Evolutionary conservation across 2,113 vertebrate species (phyloP), one percentile per base, ranked within the genome.

Genomic region (Formicarius rufipectus): DNA sequence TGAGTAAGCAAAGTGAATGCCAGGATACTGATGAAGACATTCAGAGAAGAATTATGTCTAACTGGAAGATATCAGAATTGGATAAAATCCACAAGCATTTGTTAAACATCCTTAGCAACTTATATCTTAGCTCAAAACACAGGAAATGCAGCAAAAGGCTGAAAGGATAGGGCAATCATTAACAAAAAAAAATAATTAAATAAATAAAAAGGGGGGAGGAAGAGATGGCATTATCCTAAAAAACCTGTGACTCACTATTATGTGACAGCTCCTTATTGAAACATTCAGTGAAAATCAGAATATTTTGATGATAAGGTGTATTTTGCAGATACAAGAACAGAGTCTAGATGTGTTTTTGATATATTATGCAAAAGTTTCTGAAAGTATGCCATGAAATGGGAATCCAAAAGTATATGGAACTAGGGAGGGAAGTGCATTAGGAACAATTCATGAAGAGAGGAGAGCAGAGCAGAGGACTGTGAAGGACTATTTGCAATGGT

Each of bases 1-100:
- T 56, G 74, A 95, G 49, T 73, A 93, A 86, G 76, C 55, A 67
- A 79, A 94, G 45, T 28, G 55, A 80, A 62, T 85, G 58, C 55
- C 76, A 95, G 50, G 35, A 60, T 87, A 79, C 52, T 81, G 73
- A 86, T 66, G 42, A 72, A 87, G 62, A 78, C 11, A 33, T 74
- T 94, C 64, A 86, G 63, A 91, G 64, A 55, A 88, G 47, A 95
- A 71, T 33, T 10, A 25, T 55, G 40, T 71, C 68, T 81, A 84
- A 78, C 30, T 87, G 52, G 52, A 88, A 92, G 33, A 67, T 30
- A 69, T 39, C 10, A 45, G 35, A 78, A 87, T 7, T 58, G 6
- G 9, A 84, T 59, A 77, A 95, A 95, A 81, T 63, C 42, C 45
- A 62, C 18, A 90, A 52, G 31, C 19, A 58, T 42, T 63, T 10